A percentile compares a stretch with the other conserved stretches of the same genome.
These are phyloP conservation scores for Noturus placidus DNA, from an alignment of 2,113 vertebrate genomes.

Conservation along the genomic window DNA sequence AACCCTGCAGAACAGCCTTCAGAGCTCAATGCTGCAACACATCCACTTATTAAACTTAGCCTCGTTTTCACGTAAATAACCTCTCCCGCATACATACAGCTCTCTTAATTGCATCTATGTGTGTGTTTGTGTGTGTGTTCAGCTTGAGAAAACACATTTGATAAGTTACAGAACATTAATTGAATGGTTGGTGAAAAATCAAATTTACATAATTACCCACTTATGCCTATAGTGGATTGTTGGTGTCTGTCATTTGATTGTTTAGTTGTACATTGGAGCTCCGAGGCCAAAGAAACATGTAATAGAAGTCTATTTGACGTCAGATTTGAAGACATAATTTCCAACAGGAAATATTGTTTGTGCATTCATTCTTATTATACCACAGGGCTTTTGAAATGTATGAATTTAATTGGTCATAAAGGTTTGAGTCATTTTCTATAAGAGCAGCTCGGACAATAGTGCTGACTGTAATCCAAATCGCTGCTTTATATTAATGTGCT, in stretches of 20 bases:
- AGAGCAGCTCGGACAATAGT: neutral
- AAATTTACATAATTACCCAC: constrained; percentile 2
- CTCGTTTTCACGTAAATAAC: constrained; percentile 30
- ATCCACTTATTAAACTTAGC: constrained; percentile 30
- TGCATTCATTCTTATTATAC: neutral
- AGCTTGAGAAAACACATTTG: neutral
- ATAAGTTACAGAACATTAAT: neutral
- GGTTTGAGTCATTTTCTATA: neutral
- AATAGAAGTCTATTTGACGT: neutral
- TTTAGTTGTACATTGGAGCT: neutral
- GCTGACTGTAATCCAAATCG: neutral
- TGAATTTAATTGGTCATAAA: neutral
- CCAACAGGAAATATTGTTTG: too few species aligned
- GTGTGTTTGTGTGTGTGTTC: neutral
- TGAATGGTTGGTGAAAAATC: neutral
- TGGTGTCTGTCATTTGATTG: neutral
- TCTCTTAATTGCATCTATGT: neutral
- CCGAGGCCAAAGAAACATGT: neutral
- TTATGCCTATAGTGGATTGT: neutral
- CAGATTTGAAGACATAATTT: neutral
- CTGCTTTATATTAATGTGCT: neutral
- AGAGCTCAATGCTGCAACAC: constrained; percentile 17
- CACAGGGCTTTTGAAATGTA: neutral
- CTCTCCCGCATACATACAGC: neutral
- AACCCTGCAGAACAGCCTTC: constrained; percentile 23